phyloP scores from a whole-genome alignment of 2,888 invertebrate species.

The Cheilosia grossa region DNA sequence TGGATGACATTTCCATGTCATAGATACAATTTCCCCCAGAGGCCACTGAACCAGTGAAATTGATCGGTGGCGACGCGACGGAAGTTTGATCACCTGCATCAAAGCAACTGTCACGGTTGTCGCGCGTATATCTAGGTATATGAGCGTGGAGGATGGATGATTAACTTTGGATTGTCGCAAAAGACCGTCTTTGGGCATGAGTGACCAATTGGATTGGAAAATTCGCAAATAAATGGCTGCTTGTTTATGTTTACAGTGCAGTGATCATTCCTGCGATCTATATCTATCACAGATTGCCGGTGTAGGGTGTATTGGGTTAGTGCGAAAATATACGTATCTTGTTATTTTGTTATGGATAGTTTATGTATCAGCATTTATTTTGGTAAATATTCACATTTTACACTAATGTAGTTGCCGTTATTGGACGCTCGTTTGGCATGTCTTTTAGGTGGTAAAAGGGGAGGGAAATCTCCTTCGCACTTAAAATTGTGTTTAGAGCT shows the following conservation, averaged over 20 bases:
- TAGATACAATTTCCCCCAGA: conserved; percentile 71
- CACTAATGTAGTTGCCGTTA: no score
- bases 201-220: conserved; percentile 68
- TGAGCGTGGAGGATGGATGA: conserved; percentile 65
- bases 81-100: conserved; percentile 72
- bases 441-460: no score
- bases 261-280: conserved; percentile 27
- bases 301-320: not conserved
- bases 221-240: conserved; percentile 45
- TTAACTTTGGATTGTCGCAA: conserved; percentile 65
- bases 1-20: conserved; percentile 74
- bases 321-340: not conserved
- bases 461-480: no score
- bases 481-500: no score
- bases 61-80: conserved; percentile 70
- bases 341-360: not conserved
- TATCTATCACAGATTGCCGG: conserved; percentile 14
- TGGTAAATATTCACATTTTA: not conserved
- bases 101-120: conserved; percentile 73
- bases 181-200: conserved; percentile 68
- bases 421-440: no score
- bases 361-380: not conserved
- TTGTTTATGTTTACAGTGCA: not conserved
- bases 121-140: conserved; percentile 49
- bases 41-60: conserved; percentile 74